Evolutionary conservation across 2,113 vertebrate genomes (phyloP), one percentile per base, ranked within the genome.

Genomic region (Progne subis): DNA sequence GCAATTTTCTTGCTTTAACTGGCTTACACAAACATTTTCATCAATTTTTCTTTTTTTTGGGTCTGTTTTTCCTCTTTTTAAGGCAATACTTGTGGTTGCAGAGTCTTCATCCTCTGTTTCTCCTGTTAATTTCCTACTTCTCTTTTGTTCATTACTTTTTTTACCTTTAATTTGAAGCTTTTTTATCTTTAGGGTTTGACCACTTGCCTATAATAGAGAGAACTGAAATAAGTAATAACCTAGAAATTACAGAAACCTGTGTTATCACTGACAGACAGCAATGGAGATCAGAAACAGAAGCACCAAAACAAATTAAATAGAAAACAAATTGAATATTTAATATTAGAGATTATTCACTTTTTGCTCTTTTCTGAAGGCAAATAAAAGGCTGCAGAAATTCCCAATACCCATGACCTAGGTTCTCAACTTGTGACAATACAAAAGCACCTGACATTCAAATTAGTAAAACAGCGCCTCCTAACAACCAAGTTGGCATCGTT

Each of bases 41-140:
- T 99, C 99, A 3, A 97, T 88, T 96, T 99, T 99, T 90, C 98
- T 98, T 97, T 99, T 99, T 95, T 97, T 99, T 87, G 98, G 68
- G 52, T 99, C 99, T 93, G 98, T 98, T 90, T 95, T 98, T 86
- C 97, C 98, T 97, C 98, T 99, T 98, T 99, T 99, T 88, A 99
- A 98, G 29, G 98, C 99, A 96, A 97, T 43, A n/a, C 98, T 98
- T 88, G 98, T 98, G 76, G 98, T 98, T 82, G 98, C 98, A 88
- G 98, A 97, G 87, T 99, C 98, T 91, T 98, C 99, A 95, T 99
- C 98, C 52, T 98, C 99, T 95, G 97, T 97, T 69, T 99, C 98
- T 81, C 97, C 98, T 25, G 95, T 83, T 92, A 98, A 97, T 98
- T 99, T 99, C 87, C 98, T 99, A 86, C 96, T 97, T 98, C 98